phyloP scores from a whole-genome alignment of 1,140 invertebrate species.

The Metaphire vulgaris region DNA sequence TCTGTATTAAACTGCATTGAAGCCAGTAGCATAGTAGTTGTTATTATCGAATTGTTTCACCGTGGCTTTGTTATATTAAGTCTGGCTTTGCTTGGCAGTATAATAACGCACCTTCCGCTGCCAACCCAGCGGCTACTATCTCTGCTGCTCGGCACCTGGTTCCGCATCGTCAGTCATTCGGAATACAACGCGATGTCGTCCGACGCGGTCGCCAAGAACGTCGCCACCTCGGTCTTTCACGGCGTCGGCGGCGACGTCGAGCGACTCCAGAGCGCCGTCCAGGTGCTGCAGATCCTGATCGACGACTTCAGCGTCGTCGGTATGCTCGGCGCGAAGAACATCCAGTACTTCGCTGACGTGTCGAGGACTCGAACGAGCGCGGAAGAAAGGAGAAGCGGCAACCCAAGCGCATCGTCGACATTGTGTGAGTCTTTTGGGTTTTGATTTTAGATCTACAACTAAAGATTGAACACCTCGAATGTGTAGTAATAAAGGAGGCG shows the following conservation, averaged over 20 bases:
- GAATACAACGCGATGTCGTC: constrained; percentile 77
- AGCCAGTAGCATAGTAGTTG: too few relatives aligned
- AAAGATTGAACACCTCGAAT: too few relatives aligned
- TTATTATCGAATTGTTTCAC: too few relatives aligned
- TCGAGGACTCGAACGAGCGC: constrained; percentile 47
- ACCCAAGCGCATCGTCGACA: not conserved
- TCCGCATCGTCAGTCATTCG: constrained; percentile 86
- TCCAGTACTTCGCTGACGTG: constrained; percentile 81
- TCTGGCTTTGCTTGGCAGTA: too few relatives aligned
- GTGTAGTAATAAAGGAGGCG: too few relatives aligned
- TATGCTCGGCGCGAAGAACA: constrained; percentile 89
- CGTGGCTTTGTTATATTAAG: too few relatives aligned
- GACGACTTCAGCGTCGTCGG: constrained; percentile 92
- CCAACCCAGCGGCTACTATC: constrained; percentile 88
- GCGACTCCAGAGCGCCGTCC: constrained; percentile 40
- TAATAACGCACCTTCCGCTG: constrained; percentile 76
- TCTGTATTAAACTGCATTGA: too few relatives aligned
- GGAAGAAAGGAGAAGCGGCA: constrained; percentile 34
- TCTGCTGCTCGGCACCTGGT: constrained; percentile 86
- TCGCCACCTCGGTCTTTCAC: constrained; percentile 97
- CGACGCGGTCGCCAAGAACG: constrained; percentile 84
- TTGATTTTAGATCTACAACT: too few relatives aligned
- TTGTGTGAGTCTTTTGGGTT: not conserved
- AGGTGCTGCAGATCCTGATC: constrained; percentile 68
- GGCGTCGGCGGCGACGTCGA: constrained; percentile 45